These are phyloP conservation scores for Cotesia congregata DNA, from an alignment of 2,888 invertebrate species.

Conservation along the genomic window DNA sequence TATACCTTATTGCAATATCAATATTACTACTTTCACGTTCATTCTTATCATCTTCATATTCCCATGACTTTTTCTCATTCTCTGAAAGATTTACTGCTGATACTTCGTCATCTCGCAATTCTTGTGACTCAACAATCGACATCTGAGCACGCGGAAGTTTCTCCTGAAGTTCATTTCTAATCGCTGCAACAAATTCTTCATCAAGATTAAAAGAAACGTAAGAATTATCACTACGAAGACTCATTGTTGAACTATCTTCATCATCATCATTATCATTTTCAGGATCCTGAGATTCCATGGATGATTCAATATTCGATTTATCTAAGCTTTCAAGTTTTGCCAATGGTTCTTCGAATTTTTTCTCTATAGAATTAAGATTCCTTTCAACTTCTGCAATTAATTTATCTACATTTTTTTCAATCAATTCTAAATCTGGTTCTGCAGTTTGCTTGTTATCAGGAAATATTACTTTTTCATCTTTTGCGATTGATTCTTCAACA, in stretches of 20 bases:
- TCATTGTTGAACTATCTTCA: conserved; percentile 72
- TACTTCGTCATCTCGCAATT: conserved; percentile 61
- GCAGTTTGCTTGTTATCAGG: background rate
- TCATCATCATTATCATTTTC: conserved; percentile 61
- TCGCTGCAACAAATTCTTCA: conserved; percentile 80
- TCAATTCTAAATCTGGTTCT: conserved; percentile 6
- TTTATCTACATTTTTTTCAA: conserved; percentile 17
- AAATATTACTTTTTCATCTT: background rate
- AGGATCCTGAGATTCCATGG: conserved; percentile 10
- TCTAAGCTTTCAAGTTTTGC: conserved; percentile 32
- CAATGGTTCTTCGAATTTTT: background rate
- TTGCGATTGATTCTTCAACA: background rate
- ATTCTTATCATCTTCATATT: conserved; percentile 67
- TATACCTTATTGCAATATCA: conserved; percentile 71
- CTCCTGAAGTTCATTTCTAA: conserved; percentile 79
- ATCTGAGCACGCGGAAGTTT: conserved; percentile 80
- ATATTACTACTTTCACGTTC: conserved; percentile 62
- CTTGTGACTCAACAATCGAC: conserved; percentile 63
- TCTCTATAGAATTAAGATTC: conserved; percentile 1
- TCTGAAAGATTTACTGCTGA: conserved; percentile 55
- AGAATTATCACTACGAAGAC: conserved; percentile 70
- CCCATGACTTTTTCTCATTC: conserved; percentile 60
- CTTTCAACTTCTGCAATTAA: conserved; percentile 8
- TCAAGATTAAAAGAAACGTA: conserved; percentile 77
- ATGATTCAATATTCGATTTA: background rate